phyloP scores from a whole-genome alignment of 2,113 vertebrate species.

The Sinocyclocheilus anshuiensis region DNA sequence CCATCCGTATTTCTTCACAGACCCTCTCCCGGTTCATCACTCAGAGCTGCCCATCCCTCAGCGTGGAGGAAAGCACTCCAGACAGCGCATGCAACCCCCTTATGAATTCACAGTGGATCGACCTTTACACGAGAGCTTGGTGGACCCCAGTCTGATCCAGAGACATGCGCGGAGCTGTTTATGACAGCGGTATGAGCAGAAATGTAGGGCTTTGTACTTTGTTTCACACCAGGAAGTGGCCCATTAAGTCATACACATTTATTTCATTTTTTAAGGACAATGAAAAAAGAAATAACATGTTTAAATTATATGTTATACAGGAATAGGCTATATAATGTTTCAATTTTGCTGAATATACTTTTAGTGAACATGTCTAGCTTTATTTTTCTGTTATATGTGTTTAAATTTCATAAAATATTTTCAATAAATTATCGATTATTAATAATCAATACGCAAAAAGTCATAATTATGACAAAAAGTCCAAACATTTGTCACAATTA shows the following conservation, averaged over 20 bases:
- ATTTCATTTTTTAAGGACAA: not conserved
- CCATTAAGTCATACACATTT: not conserved
- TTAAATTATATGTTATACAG: not conserved
- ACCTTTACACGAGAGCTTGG: slow-evolving; percentile 78
- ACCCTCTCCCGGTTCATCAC: slow-evolving; percentile 86
- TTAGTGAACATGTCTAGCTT: not conserved
- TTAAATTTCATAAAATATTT: not conserved
- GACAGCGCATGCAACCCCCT: slow-evolving; percentile 75
- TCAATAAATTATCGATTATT: not conserved
- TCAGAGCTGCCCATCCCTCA: slow-evolving; percentile 86
- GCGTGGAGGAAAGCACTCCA: slow-evolving; percentile 72
- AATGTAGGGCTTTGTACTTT: not conserved
- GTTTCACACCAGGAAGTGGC: not conserved
- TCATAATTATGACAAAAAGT: not conserved
- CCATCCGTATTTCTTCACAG: slow-evolving; percentile 86
- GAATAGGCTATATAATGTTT: not conserved
- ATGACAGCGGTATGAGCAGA: slow-evolving; percentile 14
- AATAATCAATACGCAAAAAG: not conserved
- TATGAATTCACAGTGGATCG: slow-evolving; percentile 80
- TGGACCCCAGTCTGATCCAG: slow-evolving; percentile 76
- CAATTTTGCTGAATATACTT: not conserved
- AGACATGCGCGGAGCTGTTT: slow-evolving; percentile 62
- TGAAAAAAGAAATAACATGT: not conserved
- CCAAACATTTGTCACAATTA: not conserved
- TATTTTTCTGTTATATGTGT: not conserved